phyloP scores from a whole-genome alignment of 2,888 invertebrate genomes.

The Ephialtes manifestator region DNA sequence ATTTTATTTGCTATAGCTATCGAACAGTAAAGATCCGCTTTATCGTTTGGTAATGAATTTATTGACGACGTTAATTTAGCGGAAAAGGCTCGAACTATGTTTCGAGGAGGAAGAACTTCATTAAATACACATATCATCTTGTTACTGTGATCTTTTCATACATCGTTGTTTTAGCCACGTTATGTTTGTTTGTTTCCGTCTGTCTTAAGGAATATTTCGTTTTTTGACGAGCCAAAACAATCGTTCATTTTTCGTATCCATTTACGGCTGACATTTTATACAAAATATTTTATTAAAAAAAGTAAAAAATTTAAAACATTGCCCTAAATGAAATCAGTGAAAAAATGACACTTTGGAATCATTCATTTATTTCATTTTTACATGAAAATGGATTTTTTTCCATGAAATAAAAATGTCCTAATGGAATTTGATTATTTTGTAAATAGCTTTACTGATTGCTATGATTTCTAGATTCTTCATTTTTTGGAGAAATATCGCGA shows the following conservation, averaged over 20 bases:
- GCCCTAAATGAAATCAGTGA: too few species aligned
- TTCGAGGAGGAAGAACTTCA: conserved; percentile 4
- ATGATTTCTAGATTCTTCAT: neutral
- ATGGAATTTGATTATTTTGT: too few species aligned
- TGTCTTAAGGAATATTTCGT: neutral
- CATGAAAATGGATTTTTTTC: too few species aligned
- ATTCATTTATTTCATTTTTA: too few species aligned
- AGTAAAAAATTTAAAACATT: too few species aligned
- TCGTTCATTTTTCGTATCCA: neutral
- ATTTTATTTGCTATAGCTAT: conserved; percentile 11
- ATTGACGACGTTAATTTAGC: conserved; percentile 38
- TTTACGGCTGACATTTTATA: too few species aligned
- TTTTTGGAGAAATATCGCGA: neutral
- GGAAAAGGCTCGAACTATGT: conserved; percentile 14
- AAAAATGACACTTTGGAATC: too few species aligned
- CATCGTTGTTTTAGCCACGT: neutral
- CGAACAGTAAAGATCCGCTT: neutral
- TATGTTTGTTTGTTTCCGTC: neutral
- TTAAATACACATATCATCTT: neutral
- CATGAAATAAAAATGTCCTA: too few species aligned
- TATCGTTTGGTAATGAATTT: conserved; percentile 54
- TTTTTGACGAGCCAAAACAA: neutral
- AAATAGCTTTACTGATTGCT: too few species aligned
- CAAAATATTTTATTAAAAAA: too few species aligned
- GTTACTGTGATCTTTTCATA: conserved; percentile 2